A percentile compares a stretch with the other conserved stretches of the same genome.
These are phyloP conservation scores for Euplexia lucipara DNA, from an alignment of 2,888 invertebrate species.

Conservation along the genomic window DNA sequence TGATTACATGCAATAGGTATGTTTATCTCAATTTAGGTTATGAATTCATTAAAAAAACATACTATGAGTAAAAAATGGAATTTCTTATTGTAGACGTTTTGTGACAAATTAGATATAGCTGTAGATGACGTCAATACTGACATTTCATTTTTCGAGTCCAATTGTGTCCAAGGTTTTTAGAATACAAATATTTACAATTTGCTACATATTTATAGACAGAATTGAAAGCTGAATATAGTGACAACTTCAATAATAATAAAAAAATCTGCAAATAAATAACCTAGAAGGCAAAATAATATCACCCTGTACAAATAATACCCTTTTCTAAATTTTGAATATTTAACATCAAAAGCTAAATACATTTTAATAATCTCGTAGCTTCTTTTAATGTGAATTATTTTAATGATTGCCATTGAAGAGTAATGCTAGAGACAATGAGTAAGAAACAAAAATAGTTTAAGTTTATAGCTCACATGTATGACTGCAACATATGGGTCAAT, in stretches of 20 bases:
- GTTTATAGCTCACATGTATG: slow-evolving; percentile 9
- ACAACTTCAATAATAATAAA: slow-evolving; percentile 40
- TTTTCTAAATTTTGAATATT: slow-evolving; percentile 47
- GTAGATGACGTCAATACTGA: slow-evolving; percentile 33
- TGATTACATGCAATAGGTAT: slow-evolving; percentile 11
- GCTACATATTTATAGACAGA: slow-evolving; percentile 39
- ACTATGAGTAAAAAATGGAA: background rate
- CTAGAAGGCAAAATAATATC: slow-evolving; percentile 40
- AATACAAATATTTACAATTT: slow-evolving; percentile 61
- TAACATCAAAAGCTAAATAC: slow-evolving; percentile 39
- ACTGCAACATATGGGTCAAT: background rate
- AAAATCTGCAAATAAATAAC: slow-evolving; percentile 32
- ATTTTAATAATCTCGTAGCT: slow-evolving; percentile 60
- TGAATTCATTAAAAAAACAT: slow-evolving; percentile 12
- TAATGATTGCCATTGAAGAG: slow-evolving; percentile 17
- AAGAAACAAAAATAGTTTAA: slow-evolving; percentile 2
- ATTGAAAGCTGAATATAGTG: slow-evolving; percentile 35
- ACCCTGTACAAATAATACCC: slow-evolving; percentile 53
- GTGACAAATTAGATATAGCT: slow-evolving; percentile 16
- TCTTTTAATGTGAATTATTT: slow-evolving; percentile 17
- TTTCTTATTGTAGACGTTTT: slow-evolving; percentile 11
- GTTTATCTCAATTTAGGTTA: slow-evolving; percentile 17
- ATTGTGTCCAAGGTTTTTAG: slow-evolving; percentile 26
- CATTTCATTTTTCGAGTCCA: slow-evolving; percentile 32
- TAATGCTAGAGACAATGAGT: slow-evolving; percentile 26